Evolutionary conservation across 2,888 invertebrate species (phyloP), one percentile per base, ranked within the genome.

Genomic region (Boloria euphrosyne): DNA sequence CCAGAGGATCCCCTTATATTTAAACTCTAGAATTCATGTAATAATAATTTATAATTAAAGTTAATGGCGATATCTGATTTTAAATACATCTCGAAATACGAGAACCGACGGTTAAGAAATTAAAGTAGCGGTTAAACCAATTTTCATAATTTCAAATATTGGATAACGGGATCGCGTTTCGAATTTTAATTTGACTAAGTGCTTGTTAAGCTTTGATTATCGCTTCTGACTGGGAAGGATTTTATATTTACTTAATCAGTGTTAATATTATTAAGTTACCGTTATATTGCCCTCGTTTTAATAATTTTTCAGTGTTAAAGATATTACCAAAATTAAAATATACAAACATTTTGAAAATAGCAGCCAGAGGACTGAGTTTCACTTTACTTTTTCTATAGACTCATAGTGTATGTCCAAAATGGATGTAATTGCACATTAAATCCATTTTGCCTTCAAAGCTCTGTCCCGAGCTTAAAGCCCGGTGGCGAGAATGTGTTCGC

Each of bases 111-210:
- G 27, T 59, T 31, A 49, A 59, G 49, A 59, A 59, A 59, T 59
- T 59, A 49, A 59, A 59, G 49, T 49, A 59, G 49, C 59, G 49
- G 59, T 49, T 59, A 49, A 59, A 49, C 17, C 27, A 59, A 59
- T 59, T 59, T 59, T 59, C 59, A 59, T 59, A 59, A 59, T 59
- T 59, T 59, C 31, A 27, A 59, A 59, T 59, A 59, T 59, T 59
- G 49, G 49, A 59, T 59, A 59, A 59, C 59, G 59, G 31, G 49
- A 59, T 59, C 59, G 17, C 49, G 49, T 59, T 59, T 27, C 59
- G 59, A 59, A 59, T 59, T 49, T 59, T 59, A 59, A 59, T 59
- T 59, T 59, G 49, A 17, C 59, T 59, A 59, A 59, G 59, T 59
- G 59, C 59, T 59, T 59, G 59, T 59, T 59, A 59, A 47, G 31